Evolutionary conservation across 2,113 vertebrate genomes (phyloP), one percentile per base, ranked within the genome.

Genomic region (Neolamprologus devosi): DNA sequence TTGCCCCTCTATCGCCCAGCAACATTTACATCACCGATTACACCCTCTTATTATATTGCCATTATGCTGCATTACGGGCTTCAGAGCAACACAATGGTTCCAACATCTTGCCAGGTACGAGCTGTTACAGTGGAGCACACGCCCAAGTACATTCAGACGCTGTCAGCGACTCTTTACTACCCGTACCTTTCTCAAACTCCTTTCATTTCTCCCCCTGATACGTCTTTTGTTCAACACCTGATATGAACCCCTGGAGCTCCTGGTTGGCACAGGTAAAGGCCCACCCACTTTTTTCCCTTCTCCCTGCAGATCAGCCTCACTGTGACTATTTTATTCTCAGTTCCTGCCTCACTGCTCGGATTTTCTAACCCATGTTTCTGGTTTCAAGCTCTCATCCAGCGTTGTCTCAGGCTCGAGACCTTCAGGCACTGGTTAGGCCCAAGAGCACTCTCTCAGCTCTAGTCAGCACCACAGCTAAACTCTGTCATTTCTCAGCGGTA

Each of bases 1-100:
- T 51, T 78, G 9, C 73, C 73, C 19, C 8, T n/a, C 14, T 35
- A 82, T 30, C 21, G 40, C 28, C 49, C 30, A 84, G 75, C 63
- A 47, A 84, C 80, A 49, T 87, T 86, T 79, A 88, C 88, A 90
- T 79, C 87, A 49, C 21, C 28, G 81, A 87, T 91, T 83, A 87
- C 89, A 91, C 87, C 89, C 86, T 91, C 83, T 93, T 51, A 91
- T 95, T 92, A 88, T 87, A 26, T 49, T 86, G 65, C 63, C 86
- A 90, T 93, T 92, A 91, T 54, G 55, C 85, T 80, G 85, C 85
- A 90, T 93, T 89, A 90, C 65, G 37, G 78, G 75, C 82, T 90
- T 91, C 78, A 86, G 8, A 86, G 80, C 87, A 47, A 84, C 80
- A 90, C 93, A 89, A 92, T 89, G 81, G 87, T 60, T 91, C 83